These are phyloP conservation scores for Thamnophis sirtalis DNA, from an alignment of 2,113 vertebrate species.

Conservation along the genomic window DNA sequence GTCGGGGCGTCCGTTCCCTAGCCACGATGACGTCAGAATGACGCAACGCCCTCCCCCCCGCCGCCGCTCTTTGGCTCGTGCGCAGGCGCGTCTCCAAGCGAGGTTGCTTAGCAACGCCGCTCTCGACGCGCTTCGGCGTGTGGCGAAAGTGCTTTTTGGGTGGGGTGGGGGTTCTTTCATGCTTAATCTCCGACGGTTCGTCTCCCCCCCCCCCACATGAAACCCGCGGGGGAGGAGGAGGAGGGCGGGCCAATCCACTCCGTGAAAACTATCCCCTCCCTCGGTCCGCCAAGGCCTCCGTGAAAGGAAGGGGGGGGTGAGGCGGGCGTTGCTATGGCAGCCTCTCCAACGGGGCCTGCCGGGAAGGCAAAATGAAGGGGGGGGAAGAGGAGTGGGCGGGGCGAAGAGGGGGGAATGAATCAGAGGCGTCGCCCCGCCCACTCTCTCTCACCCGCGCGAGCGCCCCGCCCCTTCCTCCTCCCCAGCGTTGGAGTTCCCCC, in stretches of 20 bases:
- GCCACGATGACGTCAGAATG: neutral
- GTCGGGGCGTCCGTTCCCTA: neutral
- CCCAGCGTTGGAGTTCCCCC: neutral
- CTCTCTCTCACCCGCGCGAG: too few species aligned
- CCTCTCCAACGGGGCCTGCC: neutral
- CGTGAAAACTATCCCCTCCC: neutral
- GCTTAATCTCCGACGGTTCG: neutral
- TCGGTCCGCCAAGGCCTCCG: neutral
- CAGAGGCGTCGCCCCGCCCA: too few species aligned
- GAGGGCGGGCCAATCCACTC: neutral
- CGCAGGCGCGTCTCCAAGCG: neutral
- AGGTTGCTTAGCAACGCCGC: conserved; percentile 10
- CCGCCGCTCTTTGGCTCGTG: too few species aligned
- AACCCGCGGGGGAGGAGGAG: neutral
- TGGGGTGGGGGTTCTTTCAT: too few species aligned
- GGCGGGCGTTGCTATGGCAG: neutral
- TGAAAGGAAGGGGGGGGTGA: too few species aligned
- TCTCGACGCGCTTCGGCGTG: conserved; percentile 30
- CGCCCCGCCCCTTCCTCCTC: neutral
- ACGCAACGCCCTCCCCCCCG: neutral
- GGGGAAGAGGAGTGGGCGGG: neutral
- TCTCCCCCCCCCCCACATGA: neutral
- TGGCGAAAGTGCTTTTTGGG: too few species aligned
- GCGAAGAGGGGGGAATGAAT: neutral
- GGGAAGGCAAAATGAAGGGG: neutral